Evolutionary conservation across 1,140 invertebrate species (phyloP).

Genomic region (Zaprionus ornatus): DNA sequence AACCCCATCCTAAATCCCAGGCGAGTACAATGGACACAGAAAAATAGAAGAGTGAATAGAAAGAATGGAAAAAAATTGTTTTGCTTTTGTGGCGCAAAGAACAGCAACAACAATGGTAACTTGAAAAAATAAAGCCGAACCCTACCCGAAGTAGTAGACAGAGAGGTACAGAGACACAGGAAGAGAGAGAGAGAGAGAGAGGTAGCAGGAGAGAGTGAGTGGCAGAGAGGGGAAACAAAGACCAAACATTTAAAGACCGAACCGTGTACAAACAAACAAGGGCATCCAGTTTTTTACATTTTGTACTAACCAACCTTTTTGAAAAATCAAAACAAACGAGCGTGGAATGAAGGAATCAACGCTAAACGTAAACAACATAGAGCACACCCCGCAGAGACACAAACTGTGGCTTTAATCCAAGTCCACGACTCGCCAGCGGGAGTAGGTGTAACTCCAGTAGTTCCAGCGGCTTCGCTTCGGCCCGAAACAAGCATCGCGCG

Average conservation of each 20-base stretch:
- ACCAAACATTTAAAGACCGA: slow-evolving; percentile 62
- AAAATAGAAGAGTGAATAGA: slow-evolving; percentile 16
- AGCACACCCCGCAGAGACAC: slow-evolving; percentile 37
- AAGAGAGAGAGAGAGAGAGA: not conserved
- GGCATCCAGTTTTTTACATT: slow-evolving; percentile 67
- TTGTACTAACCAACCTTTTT: slow-evolving; percentile 58
- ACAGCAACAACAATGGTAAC: slow-evolving; percentile 47
- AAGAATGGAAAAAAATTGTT: slow-evolving; percentile 30
- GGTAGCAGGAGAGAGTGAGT: not conserved
- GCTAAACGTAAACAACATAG: slow-evolving; percentile 79
- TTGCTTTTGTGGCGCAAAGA: slow-evolving; percentile 36
- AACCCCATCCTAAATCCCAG: slow-evolving; percentile 24
- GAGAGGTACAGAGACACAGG: slow-evolving; percentile 6
- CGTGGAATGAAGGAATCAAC: slow-evolving; percentile 69
- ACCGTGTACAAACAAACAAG: slow-evolving; percentile 61
- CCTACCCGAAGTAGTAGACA: slow-evolving; percentile 26
- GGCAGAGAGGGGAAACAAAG: slow-evolving; percentile 27
- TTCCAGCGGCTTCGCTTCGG: slow-evolving; percentile 20
- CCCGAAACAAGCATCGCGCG: not conserved
- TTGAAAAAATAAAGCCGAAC: slow-evolving; percentile 50
- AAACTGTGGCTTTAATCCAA: slow-evolving; percentile 31
- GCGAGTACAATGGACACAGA: slow-evolving; percentile 9
- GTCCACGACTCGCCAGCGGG: slow-evolving; percentile 39
- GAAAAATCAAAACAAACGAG: slow-evolving; percentile 77
- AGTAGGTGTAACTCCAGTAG: slow-evolving; percentile 72